Evolutionary conservation across 2,888 invertebrate species (phyloP).

Genomic region (Tetropium fuscum): DNA sequence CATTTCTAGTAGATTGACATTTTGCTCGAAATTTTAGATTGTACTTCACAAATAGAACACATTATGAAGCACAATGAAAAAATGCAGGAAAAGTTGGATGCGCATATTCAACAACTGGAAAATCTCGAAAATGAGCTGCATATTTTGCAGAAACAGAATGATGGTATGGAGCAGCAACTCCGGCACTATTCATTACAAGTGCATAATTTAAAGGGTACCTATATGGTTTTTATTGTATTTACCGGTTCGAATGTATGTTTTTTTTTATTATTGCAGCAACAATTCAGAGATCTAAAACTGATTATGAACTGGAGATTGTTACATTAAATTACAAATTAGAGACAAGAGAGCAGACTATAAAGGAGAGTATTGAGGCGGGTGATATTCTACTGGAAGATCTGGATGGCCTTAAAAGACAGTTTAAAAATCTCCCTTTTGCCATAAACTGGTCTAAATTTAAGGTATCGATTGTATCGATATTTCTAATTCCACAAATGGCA

Average conservation of each 20-base stretch:
- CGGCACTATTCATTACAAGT: constrained; percentile 48
- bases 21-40: too few species aligned
- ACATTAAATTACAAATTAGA: constrained; percentile 51
- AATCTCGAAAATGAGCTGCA: constrained; percentile 53
- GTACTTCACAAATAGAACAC: constrained; percentile 41
- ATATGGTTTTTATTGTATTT: background rate
- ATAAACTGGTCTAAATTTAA: constrained; percentile 40
- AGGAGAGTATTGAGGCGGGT: constrained; percentile 53
- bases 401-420: constrained; percentile 48
- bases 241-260: too few species aligned
- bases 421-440: constrained; percentile 39
- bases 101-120: constrained; percentile 48
- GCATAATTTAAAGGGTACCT: constrained; percentile 53
- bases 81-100: constrained; percentile 51
- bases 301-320: constrained; percentile 54
- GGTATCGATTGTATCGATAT: too few species aligned
- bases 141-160: constrained; percentile 52
- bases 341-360: constrained; percentile 46
- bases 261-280: constrained; percentile 41
- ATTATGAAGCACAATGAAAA: constrained; percentile 57
- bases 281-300: constrained; percentile 50
- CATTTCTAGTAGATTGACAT: too few species aligned
- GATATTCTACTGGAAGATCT: constrained; percentile 56
- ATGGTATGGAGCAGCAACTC: constrained; percentile 53
- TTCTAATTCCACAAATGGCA: too few species aligned